Conservation (phyloP, 2,797 vertebrate species). For the Luscinia megarhynchos region DNA sequence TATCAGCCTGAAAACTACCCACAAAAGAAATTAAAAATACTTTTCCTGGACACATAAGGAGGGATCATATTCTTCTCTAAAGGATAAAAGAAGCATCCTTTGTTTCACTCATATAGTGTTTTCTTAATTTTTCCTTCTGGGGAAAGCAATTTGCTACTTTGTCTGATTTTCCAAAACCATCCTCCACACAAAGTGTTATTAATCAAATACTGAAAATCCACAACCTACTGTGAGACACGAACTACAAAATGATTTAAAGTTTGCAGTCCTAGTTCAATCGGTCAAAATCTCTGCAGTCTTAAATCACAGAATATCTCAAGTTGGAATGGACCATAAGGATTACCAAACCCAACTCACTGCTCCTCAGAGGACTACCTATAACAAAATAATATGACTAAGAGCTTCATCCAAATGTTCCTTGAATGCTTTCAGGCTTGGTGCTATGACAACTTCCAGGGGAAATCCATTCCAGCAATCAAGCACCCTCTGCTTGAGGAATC, state of each 20-base stretch:
- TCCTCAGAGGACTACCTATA: not conserved
- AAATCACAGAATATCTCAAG: not conserved
- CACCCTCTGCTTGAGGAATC: not conserved
- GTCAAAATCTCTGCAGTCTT: not conserved
- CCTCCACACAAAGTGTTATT: not conserved
- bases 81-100: not conserved
- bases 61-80: not conserved
- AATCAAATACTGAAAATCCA: not conserved
- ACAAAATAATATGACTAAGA: not conserved
- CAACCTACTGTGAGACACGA: not conserved
- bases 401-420: not conserved
- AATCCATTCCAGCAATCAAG: not conserved
- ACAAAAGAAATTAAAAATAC: not conserved
- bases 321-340: not conserved
- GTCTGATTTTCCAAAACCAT: not conserved
- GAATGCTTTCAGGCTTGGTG: not conserved
- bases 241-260: not conserved
- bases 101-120: not conserved
- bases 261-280: not conserved
- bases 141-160: not conserved
- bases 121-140: not conserved
- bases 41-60: not conserved
- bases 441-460: not conserved
- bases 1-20: not conserved
- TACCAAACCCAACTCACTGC: not conserved